Evolutionary conservation across 37 sponge, comb jelly and placozoan genomes (phyloP).

Genomic region (Cladorhizidae sp.): DNA sequence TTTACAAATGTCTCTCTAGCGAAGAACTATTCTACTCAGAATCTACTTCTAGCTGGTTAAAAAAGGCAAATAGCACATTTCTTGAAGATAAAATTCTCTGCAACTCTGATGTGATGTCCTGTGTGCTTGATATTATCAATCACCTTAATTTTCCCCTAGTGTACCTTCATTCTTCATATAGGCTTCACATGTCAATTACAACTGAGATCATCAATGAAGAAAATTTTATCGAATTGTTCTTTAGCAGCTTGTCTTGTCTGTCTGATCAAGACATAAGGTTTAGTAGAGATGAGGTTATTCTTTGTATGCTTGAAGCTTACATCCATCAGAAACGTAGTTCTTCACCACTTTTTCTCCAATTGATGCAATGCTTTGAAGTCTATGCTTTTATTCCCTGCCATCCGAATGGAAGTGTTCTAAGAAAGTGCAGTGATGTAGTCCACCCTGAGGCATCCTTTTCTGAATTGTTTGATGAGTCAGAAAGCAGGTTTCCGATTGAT

Average conservation of each 20-base stretch:
- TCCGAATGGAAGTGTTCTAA: conserved; percentile 45
- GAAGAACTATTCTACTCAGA: no score
- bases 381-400: no score
- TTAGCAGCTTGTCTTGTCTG: conserved; percentile 1
- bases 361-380: no score
- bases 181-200: no score
- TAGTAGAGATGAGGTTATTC: conserved; percentile 14
- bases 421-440: conserved; percentile 12
- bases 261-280: no score
- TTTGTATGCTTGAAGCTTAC: conserved; percentile 21
- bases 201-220: no score
- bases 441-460: no score
- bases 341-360: neutral
- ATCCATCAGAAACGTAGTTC: neutral
- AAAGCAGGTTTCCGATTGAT: conserved; percentile 35
- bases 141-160: conserved; percentile 36
- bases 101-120: no score
- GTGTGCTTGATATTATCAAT: no score
- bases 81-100: conserved; percentile 5
- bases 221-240: conserved; percentile 2
- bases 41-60: conserved; percentile 26
- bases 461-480: no score
- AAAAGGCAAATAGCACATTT: conserved; percentile 11
- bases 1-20: conserved; percentile 9
- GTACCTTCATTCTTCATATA: conserved; percentile 38